phyloP scores from a whole-genome alignment of 2,113 vertebrate species.

The Corydoras maculifer region DNA sequence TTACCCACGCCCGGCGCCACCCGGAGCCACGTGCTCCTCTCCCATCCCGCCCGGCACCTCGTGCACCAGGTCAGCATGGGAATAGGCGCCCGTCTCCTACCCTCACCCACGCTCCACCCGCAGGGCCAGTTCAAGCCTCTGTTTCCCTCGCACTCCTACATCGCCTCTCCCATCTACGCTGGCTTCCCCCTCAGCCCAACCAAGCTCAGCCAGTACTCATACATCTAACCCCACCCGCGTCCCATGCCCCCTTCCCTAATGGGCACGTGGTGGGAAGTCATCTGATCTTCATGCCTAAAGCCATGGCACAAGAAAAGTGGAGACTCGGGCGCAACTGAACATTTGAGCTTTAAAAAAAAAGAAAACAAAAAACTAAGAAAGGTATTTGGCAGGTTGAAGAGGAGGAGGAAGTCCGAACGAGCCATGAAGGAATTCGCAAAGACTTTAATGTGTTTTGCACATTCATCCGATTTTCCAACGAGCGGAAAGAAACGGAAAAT shows the following conservation, averaged over 20 bases:
- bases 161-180: constrained; percentile 89
- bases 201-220: constrained; percentile 96
- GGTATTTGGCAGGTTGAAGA: constrained; percentile 34
- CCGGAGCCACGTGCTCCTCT: constrained; percentile 75
- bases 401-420: constrained; percentile 54
- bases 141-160: constrained; percentile 89
- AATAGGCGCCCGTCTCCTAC: constrained; percentile 86
- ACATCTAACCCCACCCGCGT: constrained; percentile 72
- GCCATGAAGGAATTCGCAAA: constrained; percentile 56
- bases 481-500: constrained; percentile 48
- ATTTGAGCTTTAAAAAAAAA: constrained; percentile 84
- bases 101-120: constrained; percentile 84
- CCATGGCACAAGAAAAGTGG: constrained; percentile 93
- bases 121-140: constrained; percentile 92
- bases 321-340: constrained; percentile 96
- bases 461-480: constrained; percentile 94
- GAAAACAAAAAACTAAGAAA: constrained; percentile 36
- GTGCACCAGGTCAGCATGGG: constrained; percentile 91
- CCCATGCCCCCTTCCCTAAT: neutral
- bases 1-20: constrained; percentile 88
- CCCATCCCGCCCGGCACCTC: constrained; percentile 74
- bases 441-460: constrained; percentile 99
- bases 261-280: constrained; percentile 48
- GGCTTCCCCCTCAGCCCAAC: constrained; percentile 93
- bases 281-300: constrained; percentile 84